phyloP scores from a whole-genome alignment of 2,113 vertebrate species.

The Myrmophylax atrothorax region DNA sequence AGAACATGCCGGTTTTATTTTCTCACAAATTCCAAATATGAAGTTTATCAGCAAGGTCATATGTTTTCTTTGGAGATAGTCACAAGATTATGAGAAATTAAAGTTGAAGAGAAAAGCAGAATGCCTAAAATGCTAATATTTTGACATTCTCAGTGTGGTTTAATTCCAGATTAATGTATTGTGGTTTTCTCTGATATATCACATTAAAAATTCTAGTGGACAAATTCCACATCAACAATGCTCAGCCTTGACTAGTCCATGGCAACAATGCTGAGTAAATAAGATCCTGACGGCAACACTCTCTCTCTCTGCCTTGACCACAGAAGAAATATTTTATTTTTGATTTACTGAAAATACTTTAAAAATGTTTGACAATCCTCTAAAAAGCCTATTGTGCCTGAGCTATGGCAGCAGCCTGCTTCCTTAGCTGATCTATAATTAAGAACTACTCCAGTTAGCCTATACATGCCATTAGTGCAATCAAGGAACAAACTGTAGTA shows the following conservation, averaged over 20 bases:
- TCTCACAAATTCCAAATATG: neutral
- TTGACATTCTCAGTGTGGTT: neutral
- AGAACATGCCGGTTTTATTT: neutral
- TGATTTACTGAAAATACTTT: neutral
- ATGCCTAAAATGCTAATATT: neutral
- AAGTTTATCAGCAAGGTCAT: neutral
- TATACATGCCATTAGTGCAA: neutral
- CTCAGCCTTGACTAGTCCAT: neutral
- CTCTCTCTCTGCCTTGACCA: neutral
- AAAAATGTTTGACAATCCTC: neutral
- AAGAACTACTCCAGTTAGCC: neutral
- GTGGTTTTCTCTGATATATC: neutral
- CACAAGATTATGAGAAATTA: neutral
- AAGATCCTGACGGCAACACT: neutral
- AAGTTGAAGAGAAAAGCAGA: neutral
- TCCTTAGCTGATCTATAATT: neutral
- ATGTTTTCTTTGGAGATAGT: neutral
- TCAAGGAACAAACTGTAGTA: neutral
- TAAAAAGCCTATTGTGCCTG: neutral
- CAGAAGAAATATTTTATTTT: neutral
- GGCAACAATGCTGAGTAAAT: neutral
- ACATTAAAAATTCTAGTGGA: neutral
- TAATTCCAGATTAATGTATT: neutral
- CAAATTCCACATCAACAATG: neutral
- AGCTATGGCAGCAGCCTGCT: neutral